Evolutionary conservation across 2,113 vertebrate species (phyloP).

Genomic region (Rhipidura dahli): DNA sequence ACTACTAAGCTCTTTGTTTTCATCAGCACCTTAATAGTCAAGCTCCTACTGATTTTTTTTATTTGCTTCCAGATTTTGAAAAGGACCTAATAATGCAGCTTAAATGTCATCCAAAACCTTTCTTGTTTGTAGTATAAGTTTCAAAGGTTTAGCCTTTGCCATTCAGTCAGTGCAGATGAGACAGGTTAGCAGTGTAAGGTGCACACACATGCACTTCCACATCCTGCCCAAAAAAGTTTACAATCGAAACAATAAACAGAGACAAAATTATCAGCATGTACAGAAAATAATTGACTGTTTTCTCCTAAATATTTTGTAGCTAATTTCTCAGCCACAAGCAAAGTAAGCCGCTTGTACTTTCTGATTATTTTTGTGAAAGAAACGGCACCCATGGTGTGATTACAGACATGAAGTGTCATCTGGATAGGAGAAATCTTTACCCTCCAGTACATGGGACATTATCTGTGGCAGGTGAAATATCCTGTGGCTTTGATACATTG

Average conservation of each 20-base stretch:
- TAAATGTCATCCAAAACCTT: neutral
- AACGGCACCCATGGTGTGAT: fast-evolving
- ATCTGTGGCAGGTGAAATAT: neutral
- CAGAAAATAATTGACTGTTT: neutral
- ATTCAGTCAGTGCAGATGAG: neutral
- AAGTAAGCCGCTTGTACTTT: neutral
- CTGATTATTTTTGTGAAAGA: neutral
- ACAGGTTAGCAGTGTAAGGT: neutral
- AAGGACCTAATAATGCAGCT: neutral
- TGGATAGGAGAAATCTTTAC: neutral
- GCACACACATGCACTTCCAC: neutral
- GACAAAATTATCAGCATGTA: neutral
- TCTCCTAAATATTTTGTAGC: neutral
- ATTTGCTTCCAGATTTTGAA: neutral
- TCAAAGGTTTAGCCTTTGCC: neutral
- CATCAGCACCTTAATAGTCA: neutral
- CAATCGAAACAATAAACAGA: neutral
- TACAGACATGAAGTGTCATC: neutral
- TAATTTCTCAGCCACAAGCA: neutral
- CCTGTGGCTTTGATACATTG: neutral
- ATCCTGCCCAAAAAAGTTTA: neutral
- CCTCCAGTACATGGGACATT: neutral
- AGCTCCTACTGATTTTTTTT: neutral
- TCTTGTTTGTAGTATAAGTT: neutral
- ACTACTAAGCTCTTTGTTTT: neutral